phyloP scores from a whole-genome alignment of 2,888 invertebrate genomes.

The Lithophane ornitopus region DNA sequence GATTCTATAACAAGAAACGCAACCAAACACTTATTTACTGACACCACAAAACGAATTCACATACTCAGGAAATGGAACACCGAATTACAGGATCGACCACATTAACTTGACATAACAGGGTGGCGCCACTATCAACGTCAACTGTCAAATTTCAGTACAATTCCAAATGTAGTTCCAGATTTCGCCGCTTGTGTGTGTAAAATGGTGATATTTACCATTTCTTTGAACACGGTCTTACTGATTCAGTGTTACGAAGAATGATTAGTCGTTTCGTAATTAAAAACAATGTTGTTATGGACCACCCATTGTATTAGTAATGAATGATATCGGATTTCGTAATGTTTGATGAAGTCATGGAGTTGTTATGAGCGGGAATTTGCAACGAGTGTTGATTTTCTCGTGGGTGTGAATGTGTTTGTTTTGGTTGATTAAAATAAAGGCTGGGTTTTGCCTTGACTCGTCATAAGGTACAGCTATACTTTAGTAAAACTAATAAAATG shows the following conservation, averaged over 20 bases:
- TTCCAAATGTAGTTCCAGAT: slow-evolving; percentile 9
- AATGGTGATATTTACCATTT: slow-evolving; percentile 27
- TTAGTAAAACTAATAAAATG: background rate
- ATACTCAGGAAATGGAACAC: slow-evolving; percentile 36
- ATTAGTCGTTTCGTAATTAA: slow-evolving; percentile 63
- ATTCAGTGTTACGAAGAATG: slow-evolving; percentile 62
- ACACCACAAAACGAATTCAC: slow-evolving; percentile 25
- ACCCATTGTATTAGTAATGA: slow-evolving; percentile 64
- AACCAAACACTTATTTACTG: slow-evolving; percentile 37
- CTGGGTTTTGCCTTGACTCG: slow-evolving; percentile 5
- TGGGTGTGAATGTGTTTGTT: slow-evolving; percentile 32
- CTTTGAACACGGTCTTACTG: slow-evolving; percentile 35
- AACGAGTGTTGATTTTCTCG: slow-evolving; percentile 47
- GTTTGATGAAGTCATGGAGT: slow-evolving; percentile 30
- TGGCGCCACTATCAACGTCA: slow-evolving; percentile 28
- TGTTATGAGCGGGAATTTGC: slow-evolving; percentile 28
- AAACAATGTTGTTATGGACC: slow-evolving; percentile 62
- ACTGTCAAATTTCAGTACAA: background rate
- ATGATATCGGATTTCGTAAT: slow-evolving; percentile 48
- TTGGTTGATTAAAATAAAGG: slow-evolving; percentile 18
- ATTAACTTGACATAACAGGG: background rate
- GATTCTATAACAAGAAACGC: slow-evolving; percentile 12
- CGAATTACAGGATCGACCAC: background rate
- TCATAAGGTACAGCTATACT: background rate
- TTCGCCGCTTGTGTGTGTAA: background rate